phyloP scores from a whole-genome alignment of 2,797 vertebrate genomes.

The Glossophaga mutica region DNA sequence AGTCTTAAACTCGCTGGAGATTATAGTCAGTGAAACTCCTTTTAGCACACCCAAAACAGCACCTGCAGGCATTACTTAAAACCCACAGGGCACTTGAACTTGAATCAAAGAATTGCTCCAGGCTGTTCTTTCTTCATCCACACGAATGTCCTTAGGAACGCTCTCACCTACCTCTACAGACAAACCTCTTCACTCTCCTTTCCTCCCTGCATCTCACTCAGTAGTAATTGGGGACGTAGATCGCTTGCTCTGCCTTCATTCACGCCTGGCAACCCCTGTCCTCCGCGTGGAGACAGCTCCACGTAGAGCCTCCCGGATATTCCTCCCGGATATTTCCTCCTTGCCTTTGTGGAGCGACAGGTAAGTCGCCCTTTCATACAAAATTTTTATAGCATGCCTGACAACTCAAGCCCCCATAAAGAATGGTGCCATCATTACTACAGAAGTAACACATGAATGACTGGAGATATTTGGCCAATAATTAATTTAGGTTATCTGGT shows the following conservation, averaged over 20 bases:
- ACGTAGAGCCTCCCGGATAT: background rate
- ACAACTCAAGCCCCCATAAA: background rate
- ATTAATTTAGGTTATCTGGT: background rate
- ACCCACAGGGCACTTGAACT: slow-evolving; percentile 48
- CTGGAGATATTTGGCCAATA: background rate
- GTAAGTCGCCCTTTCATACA: background rate
- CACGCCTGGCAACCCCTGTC: background rate
- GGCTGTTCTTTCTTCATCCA: slow-evolving; percentile 26
- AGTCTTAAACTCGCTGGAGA: background rate
- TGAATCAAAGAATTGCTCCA: slow-evolving; percentile 50
- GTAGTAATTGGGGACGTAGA: background rate
- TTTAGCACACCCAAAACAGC: background rate
- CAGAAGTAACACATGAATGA: background rate
- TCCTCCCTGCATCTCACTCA: background rate
- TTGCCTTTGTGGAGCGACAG: background rate
- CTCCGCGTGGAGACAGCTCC: background rate
- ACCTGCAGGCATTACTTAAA: slow-evolving; percentile 42
- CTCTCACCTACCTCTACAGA: background rate
- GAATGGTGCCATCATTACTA: no score
- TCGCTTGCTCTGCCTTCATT: background rate
- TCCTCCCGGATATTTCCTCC: background rate
- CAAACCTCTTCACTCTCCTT: background rate
- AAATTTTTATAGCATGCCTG: background rate
- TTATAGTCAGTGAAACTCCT: background rate
- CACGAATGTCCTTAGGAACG: background rate